These are phyloP conservation scores for Eonycteris spelaea DNA, from an alignment of 2,113 vertebrate species.

Conservation along the genomic window DNA sequence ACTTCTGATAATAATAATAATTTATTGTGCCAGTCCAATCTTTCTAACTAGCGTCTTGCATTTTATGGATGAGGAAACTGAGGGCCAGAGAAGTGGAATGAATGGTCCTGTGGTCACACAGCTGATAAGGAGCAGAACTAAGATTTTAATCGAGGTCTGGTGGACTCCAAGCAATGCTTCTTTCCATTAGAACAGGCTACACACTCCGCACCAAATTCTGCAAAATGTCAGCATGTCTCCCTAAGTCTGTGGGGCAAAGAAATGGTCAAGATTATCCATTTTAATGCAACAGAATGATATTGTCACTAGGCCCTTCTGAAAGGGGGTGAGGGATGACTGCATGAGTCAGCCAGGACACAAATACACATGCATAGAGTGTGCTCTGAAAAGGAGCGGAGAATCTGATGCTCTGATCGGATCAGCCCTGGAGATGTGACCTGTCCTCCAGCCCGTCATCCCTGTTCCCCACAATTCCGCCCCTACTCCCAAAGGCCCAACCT, in stretches of 20 bases:
- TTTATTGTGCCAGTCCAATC: neutral
- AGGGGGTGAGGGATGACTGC: neutral
- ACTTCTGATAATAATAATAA: neutral
- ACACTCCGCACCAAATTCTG: neutral
- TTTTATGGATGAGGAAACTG: neutral
- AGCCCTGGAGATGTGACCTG: neutral
- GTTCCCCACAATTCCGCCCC: too few relatives aligned
- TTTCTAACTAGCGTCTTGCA: neutral
- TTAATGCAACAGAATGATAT: neutral
- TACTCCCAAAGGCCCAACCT: neutral
- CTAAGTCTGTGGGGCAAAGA: neutral
- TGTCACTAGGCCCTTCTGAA: neutral
- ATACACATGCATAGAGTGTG: neutral
- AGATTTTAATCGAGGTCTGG: neutral
- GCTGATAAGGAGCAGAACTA: neutral
- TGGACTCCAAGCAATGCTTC: neutral
- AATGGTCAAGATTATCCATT: neutral
- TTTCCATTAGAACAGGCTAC: neutral
- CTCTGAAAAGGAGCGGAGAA: neutral
- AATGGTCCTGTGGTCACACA: neutral
- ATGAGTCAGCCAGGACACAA: neutral
- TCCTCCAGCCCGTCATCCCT: neutral
- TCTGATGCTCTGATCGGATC: neutral
- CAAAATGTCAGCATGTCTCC: neutral
- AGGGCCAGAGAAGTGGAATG: neutral